Evolutionary conservation across 2,888 invertebrate genomes (phyloP).

Genomic region (Ypsolopha sequella): DNA sequence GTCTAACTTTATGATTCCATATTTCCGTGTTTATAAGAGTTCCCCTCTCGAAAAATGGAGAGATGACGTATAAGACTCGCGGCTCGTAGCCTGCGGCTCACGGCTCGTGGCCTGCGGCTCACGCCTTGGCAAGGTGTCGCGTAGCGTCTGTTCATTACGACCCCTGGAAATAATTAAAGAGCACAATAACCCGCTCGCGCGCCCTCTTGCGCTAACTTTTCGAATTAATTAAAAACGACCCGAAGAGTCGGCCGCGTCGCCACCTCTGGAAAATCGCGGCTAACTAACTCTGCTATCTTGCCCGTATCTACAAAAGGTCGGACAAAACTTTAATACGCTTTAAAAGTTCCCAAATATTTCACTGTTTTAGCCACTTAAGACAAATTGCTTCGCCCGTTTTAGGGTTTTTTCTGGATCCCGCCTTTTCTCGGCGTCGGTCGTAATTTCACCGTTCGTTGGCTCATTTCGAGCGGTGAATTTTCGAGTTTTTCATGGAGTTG

Average conservation of each 20-base stretch:
- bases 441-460: slow-evolving; percentile 50
- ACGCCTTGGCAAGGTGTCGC: background rate
- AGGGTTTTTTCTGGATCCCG: slow-evolving; percentile 30
- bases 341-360: slow-evolving; percentile 58
- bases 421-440: slow-evolving; percentile 15
- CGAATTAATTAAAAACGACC: slow-evolving; percentile 48
- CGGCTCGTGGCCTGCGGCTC: background rate
- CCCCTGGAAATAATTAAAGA: slow-evolving; percentile 22
- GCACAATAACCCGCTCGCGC: slow-evolving; percentile 28
- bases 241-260: slow-evolving; percentile 21
- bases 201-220: slow-evolving; percentile 28
- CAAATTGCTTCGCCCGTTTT: slow-evolving; percentile 46
- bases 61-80: background rate
- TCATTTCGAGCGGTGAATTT: slow-evolving; percentile 12
- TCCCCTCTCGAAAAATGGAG: slow-evolving; percentile 16
- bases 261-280: slow-evolving; percentile 11
- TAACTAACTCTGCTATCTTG: slow-evolving; percentile 20
- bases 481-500: slow-evolving; percentile 1
- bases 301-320: slow-evolving; percentile 30
- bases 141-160: slow-evolving; percentile 21
- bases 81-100: too few relatives aligned
- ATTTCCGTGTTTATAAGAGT: slow-evolving; percentile 47
- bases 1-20: slow-evolving; percentile 44
- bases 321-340: slow-evolving; percentile 49
- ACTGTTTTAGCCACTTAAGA: slow-evolving; percentile 56